A percentile compares a stretch with the other conserved stretches of the same genome.
These are phyloP conservation scores for Omphaloscelis lunosa DNA, from an alignment of 2,888 invertebrate genomes.

Conservation along the genomic window DNA sequence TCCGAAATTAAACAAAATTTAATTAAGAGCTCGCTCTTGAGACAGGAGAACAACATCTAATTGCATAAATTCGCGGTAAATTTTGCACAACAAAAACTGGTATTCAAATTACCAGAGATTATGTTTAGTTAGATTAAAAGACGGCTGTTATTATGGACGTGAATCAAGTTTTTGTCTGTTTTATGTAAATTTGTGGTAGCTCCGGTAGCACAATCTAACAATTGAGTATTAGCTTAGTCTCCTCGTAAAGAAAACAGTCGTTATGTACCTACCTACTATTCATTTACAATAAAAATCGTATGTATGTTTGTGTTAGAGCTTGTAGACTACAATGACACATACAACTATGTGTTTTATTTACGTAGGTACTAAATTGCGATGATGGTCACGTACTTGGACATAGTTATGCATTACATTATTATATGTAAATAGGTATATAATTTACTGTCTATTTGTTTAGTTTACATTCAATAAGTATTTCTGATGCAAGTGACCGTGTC, in stretches of 20 bases:
- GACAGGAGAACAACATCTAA: constrained; percentile 50
- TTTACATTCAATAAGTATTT: constrained; percentile 8
- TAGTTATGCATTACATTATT: not conserved
- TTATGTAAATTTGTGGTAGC: constrained; percentile 58
- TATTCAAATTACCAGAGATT: constrained; percentile 63
- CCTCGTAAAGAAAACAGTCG: constrained; percentile 20
- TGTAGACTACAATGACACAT: constrained; percentile 7
- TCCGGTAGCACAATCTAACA: constrained; percentile 55
- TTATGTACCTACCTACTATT: not conserved
- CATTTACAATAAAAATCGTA: not conserved
- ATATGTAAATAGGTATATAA: not conserved
- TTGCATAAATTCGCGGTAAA: constrained; percentile 66
- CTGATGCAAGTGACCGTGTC: not conserved
- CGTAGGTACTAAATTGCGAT: constrained; percentile 12
- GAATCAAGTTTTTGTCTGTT: constrained; percentile 60
- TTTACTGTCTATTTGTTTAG: constrained; percentile 16
- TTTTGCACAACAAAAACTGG: constrained; percentile 63
- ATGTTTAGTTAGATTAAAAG: constrained; percentile 53
- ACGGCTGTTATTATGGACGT: constrained; percentile 33
- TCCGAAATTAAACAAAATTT: constrained; percentile 49
- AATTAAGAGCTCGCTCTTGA: constrained; percentile 63
- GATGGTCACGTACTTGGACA: constrained; percentile 29
- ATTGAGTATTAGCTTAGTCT: constrained; percentile 40
- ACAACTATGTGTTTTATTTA: not conserved
- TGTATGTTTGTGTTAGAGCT: constrained; percentile 26